Evolutionary conservation across 2,888 invertebrate species (phyloP).

Genomic region (Acrobasis repandana): DNA sequence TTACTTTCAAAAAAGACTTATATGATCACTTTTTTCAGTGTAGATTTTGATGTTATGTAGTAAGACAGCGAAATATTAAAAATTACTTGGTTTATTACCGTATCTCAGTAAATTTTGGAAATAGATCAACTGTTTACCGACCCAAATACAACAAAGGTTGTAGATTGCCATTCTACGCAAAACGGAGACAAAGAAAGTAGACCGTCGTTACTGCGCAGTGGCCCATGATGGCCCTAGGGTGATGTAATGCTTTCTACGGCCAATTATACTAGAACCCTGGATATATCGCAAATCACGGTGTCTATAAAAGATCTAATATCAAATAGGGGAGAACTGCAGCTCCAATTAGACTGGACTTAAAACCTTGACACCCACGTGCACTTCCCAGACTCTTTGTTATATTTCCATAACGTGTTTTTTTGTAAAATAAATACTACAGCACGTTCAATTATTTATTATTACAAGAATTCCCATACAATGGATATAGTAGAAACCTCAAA

Average conservation of each 20-base stretch:
- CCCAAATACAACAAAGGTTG: constrained; percentile 28
- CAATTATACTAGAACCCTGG: constrained; percentile 39
- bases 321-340: constrained; percentile 24
- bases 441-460: neutral
- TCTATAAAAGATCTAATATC: constrained; percentile 23
- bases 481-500: neutral
- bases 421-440: constrained; percentile 22
- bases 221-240: constrained; percentile 41
- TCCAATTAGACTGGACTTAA: constrained; percentile 33
- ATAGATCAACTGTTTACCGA: constrained; percentile 8
- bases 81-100: neutral
- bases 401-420: constrained; percentile 17
- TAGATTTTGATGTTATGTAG: too few relatives aligned
- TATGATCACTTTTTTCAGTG: too few relatives aligned
- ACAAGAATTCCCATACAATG: neutral
- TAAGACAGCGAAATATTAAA: neutral
- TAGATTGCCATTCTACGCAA: constrained; percentile 37
- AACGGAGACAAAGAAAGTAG: constrained; percentile 49
- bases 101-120: neutral
- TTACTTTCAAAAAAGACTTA: too few relatives aligned
- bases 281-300: constrained; percentile 24
- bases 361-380: constrained; percentile 28
- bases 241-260: constrained; percentile 33
- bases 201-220: constrained; percentile 44
- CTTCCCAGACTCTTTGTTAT: constrained; percentile 20